Evolutionary conservation across 2,888 invertebrate genomes (phyloP), one percentile per base, ranked within the genome.

Genomic region (Cerceris ruficornis): DNA sequence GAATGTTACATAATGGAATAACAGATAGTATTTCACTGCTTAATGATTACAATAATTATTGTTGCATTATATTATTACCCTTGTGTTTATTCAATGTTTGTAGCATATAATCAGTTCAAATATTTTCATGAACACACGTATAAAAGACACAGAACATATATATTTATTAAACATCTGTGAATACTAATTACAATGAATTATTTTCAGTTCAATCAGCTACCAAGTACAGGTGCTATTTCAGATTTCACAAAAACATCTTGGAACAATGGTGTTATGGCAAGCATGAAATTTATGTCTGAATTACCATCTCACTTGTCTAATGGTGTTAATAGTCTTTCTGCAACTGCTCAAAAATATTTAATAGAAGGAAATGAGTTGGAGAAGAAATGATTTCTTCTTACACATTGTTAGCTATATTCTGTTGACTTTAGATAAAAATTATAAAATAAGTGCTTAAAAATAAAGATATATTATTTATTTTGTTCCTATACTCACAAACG

Each of bases 231-330:
- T 6, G 81, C 81, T 43, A 13, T 89, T 55, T 67, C 77, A 42
- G 76, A 69, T 43, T 87, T 81, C 7, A 17, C 82, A 0, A 80
- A 77, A 73, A 74, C 77, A 6, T 86, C 78, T 41, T 91, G 90
- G 90, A 91, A 91, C 70, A 84, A 72, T 11, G 88, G 89, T n/a
- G 89, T 91, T 59, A 84, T 85, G 59, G 69, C 66, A 0, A 87
- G 87, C 50, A 78, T 89, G 17, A 77, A 87, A 79, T 91, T 87
- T 54, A 8, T 90, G 0, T 81, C 88, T 0, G 81, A 91, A 39
- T 64, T 89, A 55, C 91, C 91, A 11, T 77, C 58, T 0, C 84
- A 90, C 52, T 57, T 86, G n/a, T 76, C 80, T 2, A 86, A 86
- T 58, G 88, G 88, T 13, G 69, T 84, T 41, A 80, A 68, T 42